phyloP scores from a whole-genome alignment of 2,113 vertebrate genomes.

The Crypturellus undulatus region DNA sequence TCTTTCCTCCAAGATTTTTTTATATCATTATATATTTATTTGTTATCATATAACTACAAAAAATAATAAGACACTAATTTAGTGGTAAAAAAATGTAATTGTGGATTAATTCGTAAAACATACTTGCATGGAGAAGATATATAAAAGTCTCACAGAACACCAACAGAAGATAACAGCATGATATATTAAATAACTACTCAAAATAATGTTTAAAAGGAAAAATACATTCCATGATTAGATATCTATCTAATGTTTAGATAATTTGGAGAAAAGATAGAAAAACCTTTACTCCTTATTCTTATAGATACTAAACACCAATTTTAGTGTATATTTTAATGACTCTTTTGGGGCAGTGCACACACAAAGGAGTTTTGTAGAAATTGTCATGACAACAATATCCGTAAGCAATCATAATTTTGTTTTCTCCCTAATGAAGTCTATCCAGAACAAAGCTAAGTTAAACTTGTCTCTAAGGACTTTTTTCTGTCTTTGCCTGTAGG shows the following conservation, averaged over 20 bases:
- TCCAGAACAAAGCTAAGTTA: not conserved
- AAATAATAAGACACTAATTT: not conserved
- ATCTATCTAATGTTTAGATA: slow-evolving; percentile 11
- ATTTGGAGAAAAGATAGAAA: not conserved
- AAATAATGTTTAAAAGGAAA: not conserved
- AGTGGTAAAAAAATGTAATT: not conserved
- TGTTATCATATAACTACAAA: not conserved
- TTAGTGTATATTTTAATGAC: not conserved
- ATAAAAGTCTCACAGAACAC: slow-evolving; percentile 13
- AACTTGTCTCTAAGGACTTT: not conserved
- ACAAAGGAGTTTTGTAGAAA: not conserved
- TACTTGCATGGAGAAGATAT: not conserved
- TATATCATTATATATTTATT: not conserved
- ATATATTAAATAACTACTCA: slow-evolving; percentile 11
- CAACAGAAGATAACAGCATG: not conserved
- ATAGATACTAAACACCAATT: not conserved
- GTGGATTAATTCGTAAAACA: not conserved
- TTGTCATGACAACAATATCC: not conserved
- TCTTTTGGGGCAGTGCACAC: not conserved
- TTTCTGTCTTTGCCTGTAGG: not conserved
- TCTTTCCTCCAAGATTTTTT: accelerated
- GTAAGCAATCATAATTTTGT: not conserved
- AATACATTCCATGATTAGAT: slow-evolving; percentile 21
- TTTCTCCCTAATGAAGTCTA: slow-evolving; percentile 1
- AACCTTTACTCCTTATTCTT: not conserved